phyloP scores from a whole-genome alignment of 92 coral and sea anemone species.

The Actinostola sp. region DNA sequence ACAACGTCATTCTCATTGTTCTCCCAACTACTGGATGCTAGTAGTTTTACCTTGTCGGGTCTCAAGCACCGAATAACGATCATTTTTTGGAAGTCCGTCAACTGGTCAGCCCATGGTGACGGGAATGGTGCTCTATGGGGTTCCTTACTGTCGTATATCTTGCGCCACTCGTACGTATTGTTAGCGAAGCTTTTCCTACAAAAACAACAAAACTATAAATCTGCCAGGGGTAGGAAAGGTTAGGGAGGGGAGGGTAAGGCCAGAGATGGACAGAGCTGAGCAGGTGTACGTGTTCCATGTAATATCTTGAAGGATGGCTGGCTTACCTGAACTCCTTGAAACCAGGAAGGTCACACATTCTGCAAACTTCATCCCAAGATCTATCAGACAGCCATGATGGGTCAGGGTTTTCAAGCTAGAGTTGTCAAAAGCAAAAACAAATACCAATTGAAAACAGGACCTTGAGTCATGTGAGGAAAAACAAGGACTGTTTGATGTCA shows the following conservation, averaged over 20 bases:
- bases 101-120: slow-evolving; percentile 91
- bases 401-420: slow-evolving; percentile 91
- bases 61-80: slow-evolving; percentile 93
- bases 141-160: slow-evolving; percentile 97
- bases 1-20: neutral
- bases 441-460: neutral
- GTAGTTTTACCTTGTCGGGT: slow-evolving; percentile 89
- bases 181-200: slow-evolving; percentile 69
- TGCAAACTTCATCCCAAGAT: slow-evolving; percentile 98
- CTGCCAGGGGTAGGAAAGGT: too few relatives aligned
- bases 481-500: too few relatives aligned
- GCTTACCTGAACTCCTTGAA: slow-evolving; percentile 91
- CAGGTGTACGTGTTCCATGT: neutral
- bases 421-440: slow-evolving; percentile 1
- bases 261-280: too few relatives aligned
- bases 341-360: slow-evolving; percentile 96
- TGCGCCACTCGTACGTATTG: slow-evolving; percentile 94
- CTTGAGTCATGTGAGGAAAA: too few relatives aligned
- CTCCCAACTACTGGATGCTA: neutral
- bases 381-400: slow-evolving; percentile 98
- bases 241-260: too few relatives aligned
- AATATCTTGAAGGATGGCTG: neutral
- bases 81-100: slow-evolving; percentile 98
- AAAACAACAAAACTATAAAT: too few relatives aligned
- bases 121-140: slow-evolving; percentile 97